phyloP scores from a whole-genome alignment of 2,113 vertebrate genomes.

The Girardinichthys multiradiatus region DNA sequence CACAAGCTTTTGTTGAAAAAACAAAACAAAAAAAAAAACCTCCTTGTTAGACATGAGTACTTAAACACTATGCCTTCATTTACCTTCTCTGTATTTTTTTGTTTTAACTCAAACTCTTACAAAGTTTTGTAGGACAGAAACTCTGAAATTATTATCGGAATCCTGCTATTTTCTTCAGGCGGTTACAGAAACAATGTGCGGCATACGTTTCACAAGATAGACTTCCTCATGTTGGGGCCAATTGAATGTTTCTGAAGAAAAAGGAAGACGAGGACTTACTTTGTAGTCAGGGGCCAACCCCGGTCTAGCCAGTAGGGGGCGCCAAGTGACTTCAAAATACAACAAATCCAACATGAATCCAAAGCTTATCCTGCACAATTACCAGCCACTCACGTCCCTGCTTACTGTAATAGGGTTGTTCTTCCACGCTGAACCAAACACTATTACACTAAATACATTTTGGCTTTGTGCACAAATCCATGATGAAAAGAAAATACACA shows the following conservation, averaged over 20 bases:
- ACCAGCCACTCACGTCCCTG: background rate
- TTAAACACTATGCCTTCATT: background rate
- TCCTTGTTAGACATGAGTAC: background rate
- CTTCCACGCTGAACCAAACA: constrained; percentile 6
- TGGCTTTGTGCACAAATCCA: constrained; percentile 32
- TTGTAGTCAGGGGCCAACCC: no score
- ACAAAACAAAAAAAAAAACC: background rate
- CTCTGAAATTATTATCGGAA: no score
- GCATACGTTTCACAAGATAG: no score
- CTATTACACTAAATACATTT: constrained; percentile 32
- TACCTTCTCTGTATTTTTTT: no score
- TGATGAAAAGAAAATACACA: constrained; percentile 41
- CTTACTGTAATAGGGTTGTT: constrained; percentile 23
- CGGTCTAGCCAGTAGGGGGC: constrained; percentile 52
- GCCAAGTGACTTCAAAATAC: constrained; percentile 47
- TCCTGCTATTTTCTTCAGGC: no score
- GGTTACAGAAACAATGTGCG: no score
- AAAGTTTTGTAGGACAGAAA: no score
- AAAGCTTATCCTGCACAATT: constrained; percentile 10
- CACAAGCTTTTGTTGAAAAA: no score
- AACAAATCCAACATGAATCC: background rate
- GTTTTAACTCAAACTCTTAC: background rate
- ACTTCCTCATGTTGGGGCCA: background rate
- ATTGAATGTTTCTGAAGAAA: background rate
- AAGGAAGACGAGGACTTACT: background rate